Evolutionary conservation across 2,797 vertebrate species (phyloP).

Genomic region (Dendrocincla fuliginosa): DNA sequence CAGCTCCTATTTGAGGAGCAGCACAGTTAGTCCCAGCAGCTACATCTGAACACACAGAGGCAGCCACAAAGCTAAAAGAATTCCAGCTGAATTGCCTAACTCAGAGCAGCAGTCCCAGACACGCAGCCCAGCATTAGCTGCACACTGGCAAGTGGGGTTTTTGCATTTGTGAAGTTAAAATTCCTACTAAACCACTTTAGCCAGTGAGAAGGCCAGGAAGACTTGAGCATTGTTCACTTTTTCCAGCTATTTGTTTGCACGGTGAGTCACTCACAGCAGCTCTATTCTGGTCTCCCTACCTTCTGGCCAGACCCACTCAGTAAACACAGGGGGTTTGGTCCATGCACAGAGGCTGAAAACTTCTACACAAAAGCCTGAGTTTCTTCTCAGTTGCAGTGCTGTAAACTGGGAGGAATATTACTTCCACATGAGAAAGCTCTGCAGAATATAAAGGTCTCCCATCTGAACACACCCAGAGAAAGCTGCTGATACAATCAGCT

Average conservation of each 20-base stretch:
- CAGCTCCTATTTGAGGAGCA: background rate
- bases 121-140: background rate
- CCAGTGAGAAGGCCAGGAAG: background rate
- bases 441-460: background rate
- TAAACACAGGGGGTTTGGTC: background rate
- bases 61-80: background rate
- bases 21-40: background rate
- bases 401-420: background rate
- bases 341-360: background rate
- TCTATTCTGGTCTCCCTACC: constrained; percentile 28
- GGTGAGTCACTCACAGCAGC: constrained; percentile 60
- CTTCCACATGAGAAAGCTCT: background rate
- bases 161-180: background rate
- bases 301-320: background rate
- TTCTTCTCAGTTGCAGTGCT: background rate
- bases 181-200: constrained; percentile 7
- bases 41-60: background rate
- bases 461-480: background rate
- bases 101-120: background rate
- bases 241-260: constrained; percentile 56
- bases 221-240: constrained; percentile 38
- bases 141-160: background rate
- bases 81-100: background rate
- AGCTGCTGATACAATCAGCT: constrained; percentile 27
- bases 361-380: background rate